Conservation (phyloP, 1,140 invertebrate species). For the Trachymyrmex septentrionalis region DNA sequence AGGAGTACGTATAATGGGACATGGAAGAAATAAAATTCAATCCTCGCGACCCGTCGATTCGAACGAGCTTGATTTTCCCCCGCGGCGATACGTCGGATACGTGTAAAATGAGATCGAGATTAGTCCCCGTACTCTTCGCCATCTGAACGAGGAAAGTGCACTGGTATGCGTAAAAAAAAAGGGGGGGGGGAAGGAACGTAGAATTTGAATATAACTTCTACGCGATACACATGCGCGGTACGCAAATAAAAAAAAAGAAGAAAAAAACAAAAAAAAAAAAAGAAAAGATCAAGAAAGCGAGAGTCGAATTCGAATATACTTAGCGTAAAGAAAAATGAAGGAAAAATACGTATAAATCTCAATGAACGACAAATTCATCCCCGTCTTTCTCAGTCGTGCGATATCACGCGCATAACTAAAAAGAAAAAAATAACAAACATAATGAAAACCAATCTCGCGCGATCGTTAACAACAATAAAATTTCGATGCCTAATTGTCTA, state of each 20-base stretch:
- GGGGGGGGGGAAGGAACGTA: conserved; percentile 72
- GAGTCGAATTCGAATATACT: conserved; percentile 56
- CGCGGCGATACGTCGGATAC: not conserved
- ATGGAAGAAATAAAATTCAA: conserved; percentile 47
- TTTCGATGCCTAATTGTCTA: conserved; percentile 65
- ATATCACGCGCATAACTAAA: conserved; percentile 59
- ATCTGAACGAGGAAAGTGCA: conserved; percentile 66
- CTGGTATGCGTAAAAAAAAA: conserved; percentile 54
- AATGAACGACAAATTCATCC: conserved; percentile 83
- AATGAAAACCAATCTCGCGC: conserved; percentile 50
- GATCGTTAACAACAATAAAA: conserved; percentile 63
- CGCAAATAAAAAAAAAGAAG: conserved; percentile 16
- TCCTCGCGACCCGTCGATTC: not conserved
- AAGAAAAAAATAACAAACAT: conserved; percentile 67
- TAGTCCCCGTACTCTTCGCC: conserved; percentile 66
- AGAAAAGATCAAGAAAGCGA: conserved; percentile 72
- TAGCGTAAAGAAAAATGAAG: conserved; percentile 59
- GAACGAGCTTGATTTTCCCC: conserved; percentile 26
- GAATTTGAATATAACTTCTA: conserved; percentile 59
- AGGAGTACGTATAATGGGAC: conserved; percentile 64
- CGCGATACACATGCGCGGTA: conserved; percentile 33
- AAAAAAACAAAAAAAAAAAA: conserved; percentile 35
- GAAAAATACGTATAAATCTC: conserved; percentile 74
- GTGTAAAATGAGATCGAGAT: conserved; percentile 57
- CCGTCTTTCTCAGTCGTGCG: conserved; percentile 75